Conservation (phyloP, 92 coral and sea anemone species). For the Heliopora coerulea region DNA sequence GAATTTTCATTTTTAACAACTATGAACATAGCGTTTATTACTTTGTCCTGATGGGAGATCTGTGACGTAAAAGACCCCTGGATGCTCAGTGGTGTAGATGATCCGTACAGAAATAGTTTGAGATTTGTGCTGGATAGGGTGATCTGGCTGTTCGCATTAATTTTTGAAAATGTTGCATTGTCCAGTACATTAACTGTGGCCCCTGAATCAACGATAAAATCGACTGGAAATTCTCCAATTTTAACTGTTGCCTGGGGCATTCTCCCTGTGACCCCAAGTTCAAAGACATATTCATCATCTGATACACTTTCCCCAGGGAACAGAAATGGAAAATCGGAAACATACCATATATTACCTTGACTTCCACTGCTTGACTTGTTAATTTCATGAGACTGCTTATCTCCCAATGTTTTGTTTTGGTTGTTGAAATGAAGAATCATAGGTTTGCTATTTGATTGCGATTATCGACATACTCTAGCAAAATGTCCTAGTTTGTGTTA, state of each 20-base stretch:
- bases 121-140: conserved; percentile 12
- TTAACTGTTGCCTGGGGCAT: conserved; percentile 16
- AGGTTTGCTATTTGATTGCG: background rate
- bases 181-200: background rate
- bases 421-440: no score
- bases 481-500: conserved; percentile 44
- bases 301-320: background rate
- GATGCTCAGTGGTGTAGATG: conserved; percentile 4
- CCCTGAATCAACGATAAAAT: conserved; percentile 2
- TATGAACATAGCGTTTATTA: background rate
- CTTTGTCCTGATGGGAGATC: background rate
- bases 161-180: background rate
- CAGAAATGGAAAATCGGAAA: background rate
- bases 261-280: background rate
- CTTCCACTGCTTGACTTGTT: no score
- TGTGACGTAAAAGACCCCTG: background rate
- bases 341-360: no score
- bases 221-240: background rate
- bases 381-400: no score
- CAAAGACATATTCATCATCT: conserved; percentile 21
- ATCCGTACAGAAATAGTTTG: conserved; percentile 25
- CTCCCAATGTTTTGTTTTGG: no score
- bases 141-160: background rate
- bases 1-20: conserved; percentile 11
- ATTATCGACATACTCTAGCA: conserved; percentile 28